Evolutionary conservation across 2,113 vertebrate genomes (phyloP), one percentile per base, ranked within the genome.

Genomic region (Trematocara variabile): DNA sequence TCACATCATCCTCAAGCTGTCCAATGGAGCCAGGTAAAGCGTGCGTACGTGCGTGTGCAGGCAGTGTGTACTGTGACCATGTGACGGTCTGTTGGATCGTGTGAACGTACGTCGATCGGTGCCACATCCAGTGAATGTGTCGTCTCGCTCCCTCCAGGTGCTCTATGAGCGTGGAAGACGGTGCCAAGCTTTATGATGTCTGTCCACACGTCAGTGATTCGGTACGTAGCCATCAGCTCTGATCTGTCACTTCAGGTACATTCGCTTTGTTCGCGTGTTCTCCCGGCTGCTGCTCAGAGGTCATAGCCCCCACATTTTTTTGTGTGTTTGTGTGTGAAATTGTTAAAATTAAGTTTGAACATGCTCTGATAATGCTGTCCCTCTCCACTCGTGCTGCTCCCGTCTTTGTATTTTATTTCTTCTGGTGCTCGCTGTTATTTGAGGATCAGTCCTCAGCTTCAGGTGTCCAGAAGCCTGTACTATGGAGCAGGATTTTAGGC

Each of bases 121-220:
- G 25, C 75, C 70, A 60, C 30, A 58, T 63, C 25, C 79, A 20
- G 80, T 75, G 41, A 73, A 33, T 52, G 53, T 84, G 22, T 83
- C 6, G 3, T 77, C 37, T 82, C 54, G 30, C 18, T 53, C 39
- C 55, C 91, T 87, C 12, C 93, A 99, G 99, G 93, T 99, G 99
- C 96, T 99, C 98, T 41, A 99, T 99, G 99, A 99, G 97, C 83
- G 98, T 98, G 50, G 98, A 99, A 91, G 99, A 99, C 33, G 99
- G 98, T 6, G 97, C 98, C 91, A 99, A 99, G 94, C 97, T 99
- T 44, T 99, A 99, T 10, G 99, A 99, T 1, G 97, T 99, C 87
- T 99, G 98, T 90, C 99, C 98, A 10, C 99, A 99, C 0, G 97
- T 99, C 96, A 99, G 98, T 12, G 98, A 99, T 92, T 98, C 98